Evolutionary conservation across 2,888 invertebrate genomes (phyloP).

Genomic region (Operophtera brumata): DNA sequence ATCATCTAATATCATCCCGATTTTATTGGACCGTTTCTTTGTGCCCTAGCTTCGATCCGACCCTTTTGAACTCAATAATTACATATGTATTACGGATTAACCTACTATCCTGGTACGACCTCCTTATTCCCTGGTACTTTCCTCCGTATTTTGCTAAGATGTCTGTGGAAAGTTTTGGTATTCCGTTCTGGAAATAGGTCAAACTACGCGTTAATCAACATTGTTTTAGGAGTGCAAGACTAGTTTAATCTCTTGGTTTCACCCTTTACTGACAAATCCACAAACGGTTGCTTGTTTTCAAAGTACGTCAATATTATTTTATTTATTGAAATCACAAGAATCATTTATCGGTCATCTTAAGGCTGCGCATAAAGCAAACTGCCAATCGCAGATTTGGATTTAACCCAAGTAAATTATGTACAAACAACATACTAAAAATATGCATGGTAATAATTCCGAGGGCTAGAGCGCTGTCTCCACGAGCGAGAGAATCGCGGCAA

Average conservation of each 20-base stretch:
- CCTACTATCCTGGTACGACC: slow-evolving; percentile 16
- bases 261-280: not conserved
- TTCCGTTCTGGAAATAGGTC: not conserved
- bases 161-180: not conserved
- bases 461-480: no score
- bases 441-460: no score
- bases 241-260: not conserved
- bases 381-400: no score
- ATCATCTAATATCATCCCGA: slow-evolving; percentile 2
- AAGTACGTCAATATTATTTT: no score
- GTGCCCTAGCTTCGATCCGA: slow-evolving; percentile 21
- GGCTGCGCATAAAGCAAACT: no score
- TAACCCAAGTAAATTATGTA: no score
- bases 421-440: no score
- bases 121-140: not conserved
- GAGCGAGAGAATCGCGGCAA: no score
- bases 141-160: not conserved
- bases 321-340: no score
- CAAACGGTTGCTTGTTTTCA: no score
- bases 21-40: slow-evolving; percentile 23
- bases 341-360: no score
- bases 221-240: not conserved
- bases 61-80: slow-evolving; percentile 32
- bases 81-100: slow-evolving; percentile 31
- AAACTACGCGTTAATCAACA: not conserved